A percentile compares a stretch with the other conserved stretches of the same genome.
Conservation (phyloP, 2,888 invertebrate genomes). For the Chrysolina haemoptera region DNA sequence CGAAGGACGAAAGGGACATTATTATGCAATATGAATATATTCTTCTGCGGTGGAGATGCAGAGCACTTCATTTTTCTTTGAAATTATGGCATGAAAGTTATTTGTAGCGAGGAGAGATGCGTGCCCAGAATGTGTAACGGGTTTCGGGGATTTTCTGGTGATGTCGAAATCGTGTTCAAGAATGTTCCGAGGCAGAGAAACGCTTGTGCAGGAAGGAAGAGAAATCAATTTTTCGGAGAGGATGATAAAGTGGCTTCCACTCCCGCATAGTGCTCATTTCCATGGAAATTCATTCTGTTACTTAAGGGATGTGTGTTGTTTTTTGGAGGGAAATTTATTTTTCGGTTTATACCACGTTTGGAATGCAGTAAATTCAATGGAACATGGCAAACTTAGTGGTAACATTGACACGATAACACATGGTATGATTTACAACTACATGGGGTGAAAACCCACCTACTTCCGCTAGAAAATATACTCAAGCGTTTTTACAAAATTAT, state of each 20-base stretch:
- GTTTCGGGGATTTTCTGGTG: constrained; percentile 39
- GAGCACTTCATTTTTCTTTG: constrained; percentile 48
- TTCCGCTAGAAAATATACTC: no score
- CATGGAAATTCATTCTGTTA: constrained; percentile 14
- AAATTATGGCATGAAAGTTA: constrained; percentile 43
- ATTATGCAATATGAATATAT: constrained; percentile 57
- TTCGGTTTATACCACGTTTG: no score
- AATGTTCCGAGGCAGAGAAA: constrained; percentile 41
- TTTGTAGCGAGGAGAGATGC: constrained; percentile 41
- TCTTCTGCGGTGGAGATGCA: constrained; percentile 38
- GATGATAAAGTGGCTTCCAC: constrained; percentile 5
- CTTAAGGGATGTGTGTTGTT: not conserved
- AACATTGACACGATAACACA: no score
- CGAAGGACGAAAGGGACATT: constrained; percentile 45
- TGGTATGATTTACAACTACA: no score
- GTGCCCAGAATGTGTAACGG: constrained; percentile 43
- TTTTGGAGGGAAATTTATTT: no score
- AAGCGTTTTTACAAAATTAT: no score
- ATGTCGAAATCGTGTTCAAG: constrained; percentile 48
- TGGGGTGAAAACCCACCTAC: no score
- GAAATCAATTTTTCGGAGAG: constrained; percentile 34
- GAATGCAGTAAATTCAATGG: no score
- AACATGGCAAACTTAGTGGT: no score
- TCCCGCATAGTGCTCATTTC: constrained; percentile 3
- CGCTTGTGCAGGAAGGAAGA: constrained; percentile 30